Base-by-base conservation (phyloP, 2,797 vertebrate genomes). In the Sphaeramia orbicularis region DNA sequence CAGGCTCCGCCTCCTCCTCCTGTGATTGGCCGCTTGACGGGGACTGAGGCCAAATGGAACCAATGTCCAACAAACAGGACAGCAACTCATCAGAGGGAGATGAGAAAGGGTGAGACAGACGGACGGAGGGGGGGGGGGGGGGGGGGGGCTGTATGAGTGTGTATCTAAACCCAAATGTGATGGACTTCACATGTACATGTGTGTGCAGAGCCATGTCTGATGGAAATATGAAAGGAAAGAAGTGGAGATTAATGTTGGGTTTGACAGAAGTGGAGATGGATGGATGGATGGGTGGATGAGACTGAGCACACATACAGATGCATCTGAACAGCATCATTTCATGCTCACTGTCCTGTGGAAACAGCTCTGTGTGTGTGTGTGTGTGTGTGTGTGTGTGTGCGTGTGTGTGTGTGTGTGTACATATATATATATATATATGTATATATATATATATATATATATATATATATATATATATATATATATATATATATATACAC, bases 31-130 rank as follows among this genome's bases (percentile, higher is more conserved):
- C 88, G 88, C 94, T 94, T 94, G 94, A 96, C 93, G n/a, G 93
- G 93, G 94, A 94, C 93, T 90, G 91, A 95, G 93, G 94, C 74
- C 91, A 91, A 95, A 95, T 95, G 94, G 96, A 96, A 94, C 95
- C 95, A 94, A 96, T 95, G 95, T 94, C 94, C 93, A 95, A 93
- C 94, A 95, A 95, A 92, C 95, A 95, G 94, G 95, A 96, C 91
- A 95, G 86, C 84, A 90, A 94, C 91, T 96, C 95, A 83, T 96
- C 95, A 71, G 96, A 97, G 94, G 95, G 95, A 93, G 95, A 97
- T 85, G 96, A 97, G 89, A 96, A 92, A 94, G 94, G 95, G 96
- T 98, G 93, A 96, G 89, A 70, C n/a, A n/a, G n/a, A n/a, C n/a
- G n/a, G n/a, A n/a, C n/a, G n/a, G n/a, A 1, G 44, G 27, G 5